Conservation (phyloP, 2,113 vertebrate species). For the Anhinga rufa region DNA sequence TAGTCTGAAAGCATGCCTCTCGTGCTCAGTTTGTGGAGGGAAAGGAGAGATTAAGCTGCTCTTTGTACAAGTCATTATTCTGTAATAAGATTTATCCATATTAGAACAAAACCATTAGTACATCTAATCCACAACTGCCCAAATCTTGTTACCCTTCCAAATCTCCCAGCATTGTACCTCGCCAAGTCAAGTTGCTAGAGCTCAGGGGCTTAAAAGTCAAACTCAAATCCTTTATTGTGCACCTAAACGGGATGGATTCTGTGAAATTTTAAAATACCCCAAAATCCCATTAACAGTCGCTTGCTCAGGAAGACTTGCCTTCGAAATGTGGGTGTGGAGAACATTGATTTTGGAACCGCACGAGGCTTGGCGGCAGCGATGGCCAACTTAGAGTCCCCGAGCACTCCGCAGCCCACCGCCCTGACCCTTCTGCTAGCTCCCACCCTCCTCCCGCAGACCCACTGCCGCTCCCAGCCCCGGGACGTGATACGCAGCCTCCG, state of each 20-base stretch:
- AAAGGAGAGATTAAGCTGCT: slow-evolving; percentile 3
- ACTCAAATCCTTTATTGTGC: background rate
- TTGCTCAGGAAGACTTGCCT: background rate
- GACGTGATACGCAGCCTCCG: fast-evolving
- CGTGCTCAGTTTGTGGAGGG: fast-evolving
- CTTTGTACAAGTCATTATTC: background rate
- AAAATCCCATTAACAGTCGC: background rate
- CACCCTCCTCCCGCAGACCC: background rate
- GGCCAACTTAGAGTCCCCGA: background rate
- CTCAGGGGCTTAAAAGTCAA: slow-evolving; percentile 6
- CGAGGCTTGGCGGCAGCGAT: fast-evolving
- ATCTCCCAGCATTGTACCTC: background rate
- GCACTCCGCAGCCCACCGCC: background rate
- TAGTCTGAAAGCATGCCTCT: background rate
- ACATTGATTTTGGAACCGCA: background rate
- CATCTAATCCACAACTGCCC: background rate
- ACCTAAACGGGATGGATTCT: background rate
- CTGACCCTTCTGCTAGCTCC: background rate
- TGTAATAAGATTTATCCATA: slow-evolving; percentile 13
- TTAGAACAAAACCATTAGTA: background rate
- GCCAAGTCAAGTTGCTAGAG: background rate
- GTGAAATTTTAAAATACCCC: background rate
- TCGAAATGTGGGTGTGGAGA: background rate
- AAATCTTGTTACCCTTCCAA: background rate
- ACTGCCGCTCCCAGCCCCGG: background rate